Conservation (phyloP, 2,888 invertebrate species). For the Gisinianus flammeolus region DNA sequence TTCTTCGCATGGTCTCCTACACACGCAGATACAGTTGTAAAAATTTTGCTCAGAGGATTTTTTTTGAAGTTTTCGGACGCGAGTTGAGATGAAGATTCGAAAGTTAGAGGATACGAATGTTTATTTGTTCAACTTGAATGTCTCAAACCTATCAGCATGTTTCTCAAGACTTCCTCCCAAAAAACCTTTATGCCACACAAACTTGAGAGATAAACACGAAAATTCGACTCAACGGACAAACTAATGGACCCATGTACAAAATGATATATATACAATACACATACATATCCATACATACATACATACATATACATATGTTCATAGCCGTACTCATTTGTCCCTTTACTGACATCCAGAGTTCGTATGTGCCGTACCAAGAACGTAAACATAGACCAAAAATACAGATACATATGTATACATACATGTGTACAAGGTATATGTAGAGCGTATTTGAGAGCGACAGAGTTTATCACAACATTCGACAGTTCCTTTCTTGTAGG, state of each 20-base stretch:
- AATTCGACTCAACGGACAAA: slow-evolving; percentile 31
- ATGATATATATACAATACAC: not conserved
- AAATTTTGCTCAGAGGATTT: too few species aligned
- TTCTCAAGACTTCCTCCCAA: slow-evolving; percentile 39
- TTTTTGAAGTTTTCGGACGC: too few species aligned
- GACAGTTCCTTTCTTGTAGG: not conserved
- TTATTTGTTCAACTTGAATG: slow-evolving; percentile 48
- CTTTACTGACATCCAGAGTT: too few species aligned
- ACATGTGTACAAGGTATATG: not conserved
- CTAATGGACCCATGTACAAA: not conserved
- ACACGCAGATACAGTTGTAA: too few species aligned
- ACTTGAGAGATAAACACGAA: slow-evolving; percentile 34
- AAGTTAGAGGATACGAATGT: slow-evolving; percentile 44
- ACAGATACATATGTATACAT: not conserved
- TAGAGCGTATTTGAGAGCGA: not conserved
- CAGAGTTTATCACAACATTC: not conserved
- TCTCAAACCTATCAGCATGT: slow-evolving; percentile 41
- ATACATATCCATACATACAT: not conserved
- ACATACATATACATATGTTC: too few species aligned
- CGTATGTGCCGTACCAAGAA: not conserved
- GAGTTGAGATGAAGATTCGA: not conserved
- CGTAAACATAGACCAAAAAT: not conserved
- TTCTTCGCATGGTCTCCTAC: too few species aligned
- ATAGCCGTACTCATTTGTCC: not conserved
- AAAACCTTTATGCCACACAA: slow-evolving; percentile 37